phyloP scores from a whole-genome alignment of 2,797 vertebrate genomes.

The Microtus agrestis region DNA sequence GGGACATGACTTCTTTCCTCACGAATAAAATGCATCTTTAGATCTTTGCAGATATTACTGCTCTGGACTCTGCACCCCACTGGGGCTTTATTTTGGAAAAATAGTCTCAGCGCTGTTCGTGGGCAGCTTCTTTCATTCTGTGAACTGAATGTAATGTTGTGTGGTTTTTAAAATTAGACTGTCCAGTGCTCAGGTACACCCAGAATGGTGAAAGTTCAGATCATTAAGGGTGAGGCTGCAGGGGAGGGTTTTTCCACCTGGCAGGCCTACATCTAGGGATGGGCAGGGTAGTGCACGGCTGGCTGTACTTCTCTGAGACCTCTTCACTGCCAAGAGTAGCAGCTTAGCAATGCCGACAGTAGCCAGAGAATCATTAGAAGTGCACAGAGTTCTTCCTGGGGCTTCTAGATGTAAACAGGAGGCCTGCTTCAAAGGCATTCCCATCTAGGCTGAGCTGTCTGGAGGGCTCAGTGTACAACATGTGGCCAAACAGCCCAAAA shows the following conservation, averaged over 20 bases:
- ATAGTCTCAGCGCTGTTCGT: constrained; percentile 81
- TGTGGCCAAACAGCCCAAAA: neutral
- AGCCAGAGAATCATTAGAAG: neutral
- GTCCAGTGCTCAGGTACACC: constrained; percentile 28
- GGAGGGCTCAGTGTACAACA: neutral
- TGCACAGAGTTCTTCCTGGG: neutral
- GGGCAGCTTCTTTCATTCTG: constrained; percentile 75
- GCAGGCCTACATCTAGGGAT: neutral
- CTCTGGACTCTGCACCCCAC: constrained; percentile 79
- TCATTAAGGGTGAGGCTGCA: neutral
- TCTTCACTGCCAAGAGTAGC: fast-evolving
- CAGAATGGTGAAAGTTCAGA: neutral
- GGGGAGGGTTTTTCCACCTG: constrained; percentile 20
- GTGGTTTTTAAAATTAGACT: constrained; percentile 79
- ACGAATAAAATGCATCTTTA: constrained; percentile 82
- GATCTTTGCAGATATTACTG: constrained; percentile 83
- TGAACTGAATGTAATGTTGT: constrained; percentile 73
- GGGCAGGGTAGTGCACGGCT: neutral
- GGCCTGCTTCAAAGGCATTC: neutral
- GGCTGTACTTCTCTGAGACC: neutral
- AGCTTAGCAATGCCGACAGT: neutral
- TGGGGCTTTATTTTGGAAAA: constrained; percentile 87
- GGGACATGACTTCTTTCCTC: constrained; percentile 80
- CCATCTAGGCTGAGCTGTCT: neutral
- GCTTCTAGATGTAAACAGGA: neutral